Evolutionary conservation across 2,888 invertebrate genomes (phyloP), one percentile per base, ranked within the genome.

Genomic region (Germaria angustata): DNA sequence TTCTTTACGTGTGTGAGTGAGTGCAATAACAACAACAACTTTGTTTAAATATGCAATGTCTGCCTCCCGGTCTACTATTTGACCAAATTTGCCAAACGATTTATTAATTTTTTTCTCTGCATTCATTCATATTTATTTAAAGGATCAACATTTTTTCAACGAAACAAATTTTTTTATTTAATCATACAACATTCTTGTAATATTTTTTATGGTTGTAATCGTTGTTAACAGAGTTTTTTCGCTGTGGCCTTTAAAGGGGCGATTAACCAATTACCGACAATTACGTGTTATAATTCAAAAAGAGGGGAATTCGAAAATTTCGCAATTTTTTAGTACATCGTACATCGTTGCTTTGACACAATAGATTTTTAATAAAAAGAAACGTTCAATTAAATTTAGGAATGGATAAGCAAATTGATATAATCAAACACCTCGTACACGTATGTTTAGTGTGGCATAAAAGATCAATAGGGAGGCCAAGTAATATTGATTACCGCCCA

Each of bases 191-290:
- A 28, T 49, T 75, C 59, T 66, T 73, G 34, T 28, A 53, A 51
- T 61, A 72, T 44, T 65, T 78, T 71, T 49, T 49, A 51, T 24
- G 13, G n/a, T 7, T 34, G 4, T 24, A 32, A 24, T 36, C 6
- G 24, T 24, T 15, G 7, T 32, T 36, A 24, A 15, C 36, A 8
- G 22, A 39, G 8, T 11, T 17, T 36, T 71, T 71, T 46, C 7
- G 1, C 15, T 3, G n/a, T 1, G 11, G 11, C 28, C 20, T 51
- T 80, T 41, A 24, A 75, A 65, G 69, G 76, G 65, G 59, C 63
- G 69, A 76, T 76, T 76, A 71, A 71, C 51, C 65, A 80, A 75
- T 75, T 75, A 75, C 55, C 20, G 68, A n/a, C 80, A 80, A 75
- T 69, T 57, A 65, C 46, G n/a, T 41, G 66, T 13, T 34, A 17